Evolutionary conservation across 2,797 vertebrate genomes (phyloP).

Genomic region (Pogoniulus pusillus): DNA sequence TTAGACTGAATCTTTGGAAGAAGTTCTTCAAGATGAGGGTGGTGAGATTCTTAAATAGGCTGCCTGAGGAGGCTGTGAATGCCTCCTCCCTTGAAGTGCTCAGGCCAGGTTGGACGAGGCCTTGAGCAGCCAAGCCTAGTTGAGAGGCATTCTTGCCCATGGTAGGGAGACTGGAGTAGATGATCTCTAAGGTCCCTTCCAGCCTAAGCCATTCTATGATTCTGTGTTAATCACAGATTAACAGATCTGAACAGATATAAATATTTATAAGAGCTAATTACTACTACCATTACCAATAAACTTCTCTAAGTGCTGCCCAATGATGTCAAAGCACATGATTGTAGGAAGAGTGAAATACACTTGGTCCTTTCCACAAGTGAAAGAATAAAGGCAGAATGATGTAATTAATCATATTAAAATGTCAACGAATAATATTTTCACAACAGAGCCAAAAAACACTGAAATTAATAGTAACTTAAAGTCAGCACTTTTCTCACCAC

Average conservation of each 20-base stretch:
- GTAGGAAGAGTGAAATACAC: not conserved
- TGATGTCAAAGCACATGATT: not conserved
- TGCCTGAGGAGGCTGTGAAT: no score
- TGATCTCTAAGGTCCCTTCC: no score
- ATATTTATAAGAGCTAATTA: not conserved
- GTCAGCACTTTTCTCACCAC: not conserved
- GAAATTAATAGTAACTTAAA: not conserved
- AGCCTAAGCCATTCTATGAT: no score
- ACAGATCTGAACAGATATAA: not conserved
- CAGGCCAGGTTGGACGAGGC: no score
- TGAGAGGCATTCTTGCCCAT: no score
- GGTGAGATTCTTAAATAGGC: no score
- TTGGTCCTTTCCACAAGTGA: not conserved
- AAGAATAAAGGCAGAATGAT: not conserved
- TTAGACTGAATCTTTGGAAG: no score
- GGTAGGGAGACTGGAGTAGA: no score
- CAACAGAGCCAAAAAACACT: conserved; percentile 13
- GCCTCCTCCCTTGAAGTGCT: no score
- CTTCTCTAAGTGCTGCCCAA: not conserved
- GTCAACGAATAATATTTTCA: not conserved
- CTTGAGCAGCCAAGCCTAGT: no score
- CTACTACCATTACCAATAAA: not conserved
- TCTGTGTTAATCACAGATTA: not conserved
- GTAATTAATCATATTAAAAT: not conserved
- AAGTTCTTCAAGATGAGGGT: no score